phyloP scores from a whole-genome alignment of 2,113 vertebrate species.

The Hemiscyllium ocellatum region DNA sequence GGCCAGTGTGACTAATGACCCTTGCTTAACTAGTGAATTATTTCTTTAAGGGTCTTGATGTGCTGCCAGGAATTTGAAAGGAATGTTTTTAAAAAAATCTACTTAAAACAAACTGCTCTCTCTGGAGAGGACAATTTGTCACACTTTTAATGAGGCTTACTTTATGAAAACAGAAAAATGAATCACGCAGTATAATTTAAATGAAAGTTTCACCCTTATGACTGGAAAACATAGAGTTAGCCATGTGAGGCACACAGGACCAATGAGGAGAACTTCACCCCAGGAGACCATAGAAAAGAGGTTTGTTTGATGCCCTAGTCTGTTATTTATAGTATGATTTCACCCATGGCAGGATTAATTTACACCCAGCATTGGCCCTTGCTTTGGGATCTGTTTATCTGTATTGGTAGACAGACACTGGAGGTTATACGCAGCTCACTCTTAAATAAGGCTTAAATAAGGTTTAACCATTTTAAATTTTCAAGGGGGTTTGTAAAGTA shows the following conservation, averaged over 20 bases:
- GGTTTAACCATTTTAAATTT: neutral
- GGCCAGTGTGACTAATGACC: neutral
- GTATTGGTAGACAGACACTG: neutral
- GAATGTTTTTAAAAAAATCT: neutral
- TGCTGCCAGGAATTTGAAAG: neutral
- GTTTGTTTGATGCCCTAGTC: neutral
- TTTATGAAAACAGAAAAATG: constrained; percentile 25
- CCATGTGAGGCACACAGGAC: neutral
- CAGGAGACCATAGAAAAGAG: neutral
- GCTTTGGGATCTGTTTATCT: neutral
- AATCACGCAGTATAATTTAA: constrained; percentile 5
- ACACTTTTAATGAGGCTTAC: constrained; percentile 22
- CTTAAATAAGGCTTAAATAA: neutral
- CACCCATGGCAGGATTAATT: neutral
- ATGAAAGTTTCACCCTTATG: neutral
- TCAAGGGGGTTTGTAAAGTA: neutral
- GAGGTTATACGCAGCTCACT: neutral
- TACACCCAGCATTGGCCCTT: neutral
- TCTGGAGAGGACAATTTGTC: constrained; percentile 31
- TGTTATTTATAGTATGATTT: neutral
- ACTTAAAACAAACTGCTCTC: constrained; percentile 9
- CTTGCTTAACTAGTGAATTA: neutral
- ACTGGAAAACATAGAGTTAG: neutral
- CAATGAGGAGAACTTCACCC: neutral
- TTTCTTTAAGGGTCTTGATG: neutral